These are phyloP conservation scores for Sebastes taczanowskii DNA, from an alignment of 2,797 vertebrate species.

Conservation along the genomic window DNA sequence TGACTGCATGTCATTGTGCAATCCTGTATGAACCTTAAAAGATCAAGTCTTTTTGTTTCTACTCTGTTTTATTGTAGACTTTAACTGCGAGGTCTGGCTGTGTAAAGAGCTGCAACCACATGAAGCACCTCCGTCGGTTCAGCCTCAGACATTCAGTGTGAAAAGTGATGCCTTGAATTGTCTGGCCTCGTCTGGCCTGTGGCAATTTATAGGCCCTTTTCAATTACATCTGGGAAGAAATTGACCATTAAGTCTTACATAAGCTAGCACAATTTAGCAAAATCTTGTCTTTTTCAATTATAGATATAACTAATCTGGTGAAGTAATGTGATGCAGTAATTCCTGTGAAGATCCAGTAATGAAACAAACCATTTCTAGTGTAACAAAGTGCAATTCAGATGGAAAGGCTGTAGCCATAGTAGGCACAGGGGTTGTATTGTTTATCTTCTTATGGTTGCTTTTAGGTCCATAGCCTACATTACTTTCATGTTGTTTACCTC, in stretches of 20 bases:
- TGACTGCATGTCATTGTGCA: not conserved
- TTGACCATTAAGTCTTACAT: slow-evolving; percentile 33
- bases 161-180: not conserved
- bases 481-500: slow-evolving; percentile 14
- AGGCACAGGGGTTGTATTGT: not conserved
- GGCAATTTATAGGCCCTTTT: slow-evolving; percentile 15
- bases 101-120: not conserved
- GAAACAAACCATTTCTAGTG: slow-evolving; percentile 41
- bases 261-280: slow-evolving; percentile 23
- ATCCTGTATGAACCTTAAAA: not conserved
- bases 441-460: not conserved
- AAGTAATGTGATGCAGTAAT: slow-evolving; percentile 27
- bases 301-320: slow-evolving; percentile 33
- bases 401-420: not conserved
- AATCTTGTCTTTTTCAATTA: slow-evolving; percentile 18
- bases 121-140: not conserved
- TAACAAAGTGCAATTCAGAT: not conserved
- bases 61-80: not conserved
- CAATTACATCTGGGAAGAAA: slow-evolving; percentile 39
- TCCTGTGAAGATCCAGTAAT: slow-evolving; percentile 38
- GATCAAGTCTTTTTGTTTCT: not conserved
- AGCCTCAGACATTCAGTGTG: slow-evolving; percentile 2
- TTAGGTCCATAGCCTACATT: not conserved
- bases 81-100: not conserved
- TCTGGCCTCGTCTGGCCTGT: slow-evolving; percentile 14